Conservation (phyloP, 64 coral and sea anemone genomes). For the Montipora efflorescens region DNA sequence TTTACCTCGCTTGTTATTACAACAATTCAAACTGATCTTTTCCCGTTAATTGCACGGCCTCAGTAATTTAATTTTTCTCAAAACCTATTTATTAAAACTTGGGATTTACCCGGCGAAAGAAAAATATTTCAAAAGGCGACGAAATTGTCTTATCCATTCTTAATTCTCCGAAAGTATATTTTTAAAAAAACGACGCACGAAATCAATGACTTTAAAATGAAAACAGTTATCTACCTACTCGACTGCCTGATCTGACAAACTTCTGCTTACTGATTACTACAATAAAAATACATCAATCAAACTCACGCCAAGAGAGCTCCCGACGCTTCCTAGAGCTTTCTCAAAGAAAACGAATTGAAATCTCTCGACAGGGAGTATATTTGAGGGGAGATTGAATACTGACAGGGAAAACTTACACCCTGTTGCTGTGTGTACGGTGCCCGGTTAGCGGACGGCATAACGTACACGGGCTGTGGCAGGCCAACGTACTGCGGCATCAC, state of each 20-base stretch:
- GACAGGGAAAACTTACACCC: constrained; percentile 47
- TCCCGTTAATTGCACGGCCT: neutral
- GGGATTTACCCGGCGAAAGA: neutral
- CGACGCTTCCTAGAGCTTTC: constrained; percentile 1
- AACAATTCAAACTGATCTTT: constrained; percentile 27
- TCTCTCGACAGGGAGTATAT: constrained; percentile 15
- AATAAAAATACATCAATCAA: constrained; percentile 3
- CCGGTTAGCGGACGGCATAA: constrained; percentile 69
- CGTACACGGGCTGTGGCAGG: constrained; percentile 82
- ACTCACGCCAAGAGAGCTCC: neutral
- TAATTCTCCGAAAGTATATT: neutral
- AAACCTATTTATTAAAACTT: neutral
- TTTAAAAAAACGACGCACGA: neutral
- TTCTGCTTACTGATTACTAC: neutral
- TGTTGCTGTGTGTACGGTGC: constrained; percentile 81
- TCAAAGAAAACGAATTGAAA: constrained; percentile 39
- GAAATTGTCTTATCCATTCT: neutral
- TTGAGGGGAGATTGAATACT: neutral
- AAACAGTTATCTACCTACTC: constrained; percentile 29
- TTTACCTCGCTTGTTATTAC: constrained; percentile 32
- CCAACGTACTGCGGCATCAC: constrained; percentile 86
- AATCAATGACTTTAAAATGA: neutral
- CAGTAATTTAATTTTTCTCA: neutral
- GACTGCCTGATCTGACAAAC: neutral
- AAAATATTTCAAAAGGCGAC: neutral